These are phyloP conservation scores for Passer montanus DNA, from an alignment of 2,113 vertebrate genomes.

Conservation along the genomic window DNA sequence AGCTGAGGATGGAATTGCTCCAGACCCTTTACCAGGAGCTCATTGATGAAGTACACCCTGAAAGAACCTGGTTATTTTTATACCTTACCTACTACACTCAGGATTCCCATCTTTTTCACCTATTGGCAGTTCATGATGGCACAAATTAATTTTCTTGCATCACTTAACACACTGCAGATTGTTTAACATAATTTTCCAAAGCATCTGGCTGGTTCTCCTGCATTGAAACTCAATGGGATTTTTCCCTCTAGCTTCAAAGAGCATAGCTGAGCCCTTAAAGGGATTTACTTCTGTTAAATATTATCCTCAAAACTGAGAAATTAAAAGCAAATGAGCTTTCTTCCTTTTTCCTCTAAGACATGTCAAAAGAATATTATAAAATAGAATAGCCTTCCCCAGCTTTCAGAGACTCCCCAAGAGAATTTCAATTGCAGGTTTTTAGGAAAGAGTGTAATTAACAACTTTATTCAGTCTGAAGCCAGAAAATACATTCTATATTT, in stretches of 20 bases:
- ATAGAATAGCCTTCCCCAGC: conserved; percentile 3
- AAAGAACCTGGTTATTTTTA: background rate
- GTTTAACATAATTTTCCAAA: background rate
- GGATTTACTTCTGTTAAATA: conserved; percentile 59
- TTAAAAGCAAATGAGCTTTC: conserved; percentile 40
- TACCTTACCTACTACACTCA: background rate
- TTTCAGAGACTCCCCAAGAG: background rate
- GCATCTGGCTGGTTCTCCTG: background rate
- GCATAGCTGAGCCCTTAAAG: conserved; percentile 40
- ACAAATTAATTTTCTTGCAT: background rate
- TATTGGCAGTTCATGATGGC: background rate
- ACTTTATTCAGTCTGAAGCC: conserved; percentile 24
- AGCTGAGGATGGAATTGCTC: background rate
- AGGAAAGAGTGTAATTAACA: conserved; percentile 47
- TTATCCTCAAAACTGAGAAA: conserved; percentile 47
- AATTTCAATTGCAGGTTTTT: conserved; percentile 43
- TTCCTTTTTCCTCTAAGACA: conserved; percentile 21
- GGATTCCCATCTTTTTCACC: background rate
- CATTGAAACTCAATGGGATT: conserved; percentile 5
- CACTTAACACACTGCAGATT: background rate
- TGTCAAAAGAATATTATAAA: conserved; percentile 6
- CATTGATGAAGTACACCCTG: background rate
- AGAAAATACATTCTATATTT: conserved; percentile 53
- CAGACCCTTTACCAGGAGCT: background rate
- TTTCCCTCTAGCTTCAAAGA: conserved; percentile 35